Evolutionary conservation across 2,113 vertebrate genomes (phyloP).

Genomic region (Actinemys pallida): DNA sequence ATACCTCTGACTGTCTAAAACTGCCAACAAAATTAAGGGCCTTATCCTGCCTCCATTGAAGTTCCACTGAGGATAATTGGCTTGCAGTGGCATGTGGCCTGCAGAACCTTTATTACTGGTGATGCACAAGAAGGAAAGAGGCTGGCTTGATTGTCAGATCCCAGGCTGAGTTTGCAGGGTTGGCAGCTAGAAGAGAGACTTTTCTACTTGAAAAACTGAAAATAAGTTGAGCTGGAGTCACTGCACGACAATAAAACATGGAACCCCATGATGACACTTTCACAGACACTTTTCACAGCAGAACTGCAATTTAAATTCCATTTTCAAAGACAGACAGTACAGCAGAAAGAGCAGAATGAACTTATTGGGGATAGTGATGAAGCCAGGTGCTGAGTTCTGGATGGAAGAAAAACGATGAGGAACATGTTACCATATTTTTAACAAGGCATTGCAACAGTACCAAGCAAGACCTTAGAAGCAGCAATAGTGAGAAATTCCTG

Average conservation of each 20-base stretch:
- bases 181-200: not conserved
- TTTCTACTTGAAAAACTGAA: slow-evolving; percentile 44
- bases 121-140: not conserved
- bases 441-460: slow-evolving; percentile 51
- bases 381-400: slow-evolving; percentile 54
- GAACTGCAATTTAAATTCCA: not conserved
- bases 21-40: not conserved
- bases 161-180: not conserved
- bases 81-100: not conserved
- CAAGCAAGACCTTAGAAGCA: slow-evolving; percentile 57
- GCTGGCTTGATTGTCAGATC: slow-evolving; percentile 17
- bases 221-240: slow-evolving; percentile 20
- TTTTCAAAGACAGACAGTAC: slow-evolving; percentile 24
- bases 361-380: slow-evolving; percentile 50
- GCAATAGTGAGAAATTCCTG: slow-evolving; percentile 57
- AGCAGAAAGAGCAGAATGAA: slow-evolving; percentile 56
- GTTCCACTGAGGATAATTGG: not conserved
- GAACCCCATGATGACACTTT: not conserved
- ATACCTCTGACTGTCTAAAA: not conserved
- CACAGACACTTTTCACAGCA: not conserved
- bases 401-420: slow-evolving; percentile 42
- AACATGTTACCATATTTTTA: slow-evolving; percentile 62
- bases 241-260: not conserved
- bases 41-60: not conserved
- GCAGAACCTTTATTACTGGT: not conserved